These are phyloP conservation scores for Perdix hodgsoniae DNA, from an alignment of 2,797 vertebrate genomes.

Conservation along the genomic window DNA sequence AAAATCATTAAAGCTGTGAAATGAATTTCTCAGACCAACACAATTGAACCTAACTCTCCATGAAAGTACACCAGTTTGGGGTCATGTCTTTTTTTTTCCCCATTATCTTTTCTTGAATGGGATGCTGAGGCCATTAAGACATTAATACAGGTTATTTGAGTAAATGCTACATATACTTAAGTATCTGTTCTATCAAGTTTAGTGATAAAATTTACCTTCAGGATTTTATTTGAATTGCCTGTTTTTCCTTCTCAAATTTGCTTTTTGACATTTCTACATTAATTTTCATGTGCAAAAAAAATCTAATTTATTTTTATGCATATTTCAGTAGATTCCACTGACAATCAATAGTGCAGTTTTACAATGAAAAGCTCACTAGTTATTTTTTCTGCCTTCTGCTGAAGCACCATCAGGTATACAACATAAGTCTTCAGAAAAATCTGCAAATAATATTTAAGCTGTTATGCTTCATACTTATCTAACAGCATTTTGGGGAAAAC, in stretches of 20 bases:
- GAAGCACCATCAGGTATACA: background rate
- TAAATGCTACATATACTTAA: background rate
- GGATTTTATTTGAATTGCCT: background rate
- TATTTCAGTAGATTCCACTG: background rate
- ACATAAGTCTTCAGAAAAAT: background rate
- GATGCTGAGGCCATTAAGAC: background rate
- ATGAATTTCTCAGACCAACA: background rate
- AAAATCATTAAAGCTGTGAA: background rate
- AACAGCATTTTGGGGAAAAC: background rate
- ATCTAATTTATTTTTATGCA: background rate
- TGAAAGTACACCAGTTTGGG: background rate
- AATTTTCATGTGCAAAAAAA: background rate
- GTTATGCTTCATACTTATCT: background rate
- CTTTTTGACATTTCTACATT: background rate
- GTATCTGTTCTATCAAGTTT: background rate
- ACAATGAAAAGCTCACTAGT: background rate
- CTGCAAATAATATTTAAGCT: background rate
- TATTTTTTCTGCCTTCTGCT: background rate
- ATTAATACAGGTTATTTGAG: background rate
- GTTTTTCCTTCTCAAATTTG: background rate
- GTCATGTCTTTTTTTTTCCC: background rate
- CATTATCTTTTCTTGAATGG: background rate
- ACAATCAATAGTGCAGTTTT: background rate
- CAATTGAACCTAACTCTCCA: background rate
- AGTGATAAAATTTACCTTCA: background rate